phyloP scores from a whole-genome alignment of 2,113 vertebrate genomes.

The Hippocampus zosterae region DNA sequence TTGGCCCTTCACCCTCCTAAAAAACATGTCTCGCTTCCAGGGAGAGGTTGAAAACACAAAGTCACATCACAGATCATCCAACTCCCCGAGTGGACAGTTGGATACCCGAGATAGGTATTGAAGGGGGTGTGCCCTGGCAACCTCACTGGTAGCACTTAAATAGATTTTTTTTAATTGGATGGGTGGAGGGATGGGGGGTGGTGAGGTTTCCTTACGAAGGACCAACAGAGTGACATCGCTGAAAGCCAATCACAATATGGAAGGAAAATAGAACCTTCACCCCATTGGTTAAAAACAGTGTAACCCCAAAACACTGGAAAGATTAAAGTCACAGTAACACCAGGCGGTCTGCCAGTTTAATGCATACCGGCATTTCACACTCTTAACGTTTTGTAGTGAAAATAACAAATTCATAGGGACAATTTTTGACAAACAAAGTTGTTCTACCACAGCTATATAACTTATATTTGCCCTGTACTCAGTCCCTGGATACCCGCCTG shows the following conservation, averaged over 20 bases:
- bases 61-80: slow-evolving; percentile 58
- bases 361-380: neutral
- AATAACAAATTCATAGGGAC: neutral
- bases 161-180: slow-evolving; percentile 24
- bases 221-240: slow-evolving; percentile 36
- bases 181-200: too few species aligned
- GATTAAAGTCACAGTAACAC: slow-evolving; percentile 62
- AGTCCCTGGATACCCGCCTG: neutral
- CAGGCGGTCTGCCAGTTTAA: neutral
- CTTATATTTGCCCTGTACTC: neutral
- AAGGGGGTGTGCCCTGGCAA: slow-evolving; percentile 23
- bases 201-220: slow-evolving; percentile 17
- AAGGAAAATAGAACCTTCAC: neutral
- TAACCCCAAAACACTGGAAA: neutral
- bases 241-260: slow-evolving; percentile 51
- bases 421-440: neutral
- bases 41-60: slow-evolving; percentile 30
- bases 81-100: slow-evolving; percentile 23
- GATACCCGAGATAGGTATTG: slow-evolving; percentile 18
- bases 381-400: neutral
- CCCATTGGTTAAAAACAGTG: slow-evolving; percentile 39
- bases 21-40: slow-evolving; percentile 70
- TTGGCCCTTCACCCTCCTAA: slow-evolving; percentile 64
- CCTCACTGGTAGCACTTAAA: slow-evolving; percentile 30
- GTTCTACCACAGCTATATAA: neutral